Evolutionary conservation across 2,797 vertebrate species (phyloP).

Genomic region (Rousettus madagascariensis): DNA sequence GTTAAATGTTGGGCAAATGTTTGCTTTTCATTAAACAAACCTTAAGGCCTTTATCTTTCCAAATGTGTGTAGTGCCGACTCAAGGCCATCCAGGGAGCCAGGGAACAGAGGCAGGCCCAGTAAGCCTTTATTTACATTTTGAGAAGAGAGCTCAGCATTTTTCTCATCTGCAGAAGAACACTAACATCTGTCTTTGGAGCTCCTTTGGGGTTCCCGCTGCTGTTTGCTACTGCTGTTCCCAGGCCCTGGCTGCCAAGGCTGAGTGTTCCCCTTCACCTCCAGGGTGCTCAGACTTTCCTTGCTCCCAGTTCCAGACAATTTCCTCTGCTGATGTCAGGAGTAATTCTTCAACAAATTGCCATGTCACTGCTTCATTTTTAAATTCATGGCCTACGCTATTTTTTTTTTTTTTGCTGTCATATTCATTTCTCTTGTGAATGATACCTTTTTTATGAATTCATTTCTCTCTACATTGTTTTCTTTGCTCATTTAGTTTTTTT

Average conservation of each 20-base stretch:
- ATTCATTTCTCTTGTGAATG: neutral
- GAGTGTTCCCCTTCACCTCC: fast-evolving
- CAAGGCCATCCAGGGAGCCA: slow-evolving; percentile 53
- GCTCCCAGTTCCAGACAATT: neutral
- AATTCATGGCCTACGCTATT: neutral
- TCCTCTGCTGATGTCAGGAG: neutral
- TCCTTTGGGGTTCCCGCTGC: neutral
- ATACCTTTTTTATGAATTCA: neutral
- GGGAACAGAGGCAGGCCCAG: slow-evolving; percentile 55
- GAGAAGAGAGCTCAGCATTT: neutral
- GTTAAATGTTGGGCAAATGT: slow-evolving; percentile 76
- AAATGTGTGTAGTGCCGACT: slow-evolving; percentile 59
- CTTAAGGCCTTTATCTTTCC: slow-evolving; percentile 70
- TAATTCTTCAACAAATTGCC: neutral
- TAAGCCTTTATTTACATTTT: slow-evolving; percentile 29
- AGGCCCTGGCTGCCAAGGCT: neutral
- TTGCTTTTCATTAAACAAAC: slow-evolving; percentile 75
- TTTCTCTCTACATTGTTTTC: neutral
- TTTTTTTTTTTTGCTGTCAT: neutral
- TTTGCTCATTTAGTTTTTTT: neutral
- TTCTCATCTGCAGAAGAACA: neutral
- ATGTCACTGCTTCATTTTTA: neutral
- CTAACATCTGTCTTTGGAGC: neutral
- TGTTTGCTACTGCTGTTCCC: neutral
- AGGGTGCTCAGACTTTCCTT: neutral